Evolutionary conservation across 2,797 vertebrate species (phyloP).

Genomic region (Balearica regulorum): DNA sequence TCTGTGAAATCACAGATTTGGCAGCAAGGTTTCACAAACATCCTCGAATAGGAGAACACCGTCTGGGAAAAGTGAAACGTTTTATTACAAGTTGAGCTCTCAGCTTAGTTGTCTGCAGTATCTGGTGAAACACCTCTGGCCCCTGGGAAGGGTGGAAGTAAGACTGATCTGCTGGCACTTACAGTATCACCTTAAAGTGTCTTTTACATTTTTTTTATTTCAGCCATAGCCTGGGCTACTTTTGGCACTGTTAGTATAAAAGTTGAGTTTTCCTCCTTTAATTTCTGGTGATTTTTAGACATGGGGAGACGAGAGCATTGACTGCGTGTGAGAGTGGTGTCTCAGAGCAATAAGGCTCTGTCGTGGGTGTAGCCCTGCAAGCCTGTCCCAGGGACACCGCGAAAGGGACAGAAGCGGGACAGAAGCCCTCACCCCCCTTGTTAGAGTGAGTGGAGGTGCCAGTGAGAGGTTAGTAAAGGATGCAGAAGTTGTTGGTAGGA

Average conservation of each 20-base stretch:
- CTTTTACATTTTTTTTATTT: neutral
- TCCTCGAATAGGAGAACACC: neutral
- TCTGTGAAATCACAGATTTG: slow-evolving; percentile 45
- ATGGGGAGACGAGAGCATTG: neutral
- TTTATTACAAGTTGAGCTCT: neutral
- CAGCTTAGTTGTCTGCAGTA: neutral
- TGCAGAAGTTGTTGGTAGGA: neutral
- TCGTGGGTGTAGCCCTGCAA: neutral
- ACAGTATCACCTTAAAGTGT: neutral
- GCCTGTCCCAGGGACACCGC: accelerated
- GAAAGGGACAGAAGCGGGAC: neutral
- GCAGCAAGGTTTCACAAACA: neutral
- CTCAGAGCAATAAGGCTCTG: neutral
- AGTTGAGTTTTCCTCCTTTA: neutral
- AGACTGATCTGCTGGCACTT: neutral
- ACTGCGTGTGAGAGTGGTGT: accelerated
- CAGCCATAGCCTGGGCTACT: neutral
- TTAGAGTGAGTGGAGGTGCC: neutral
- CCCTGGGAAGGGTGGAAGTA: neutral
- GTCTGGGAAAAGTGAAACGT: neutral
- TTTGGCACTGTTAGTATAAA: neutral
- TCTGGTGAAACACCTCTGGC: neutral
- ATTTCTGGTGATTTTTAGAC: neutral
- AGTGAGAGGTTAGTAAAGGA: neutral
- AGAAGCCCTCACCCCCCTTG: neutral